phyloP scores from a whole-genome alignment of 2,888 invertebrate genomes.

The Mycogona germanica region DNA sequence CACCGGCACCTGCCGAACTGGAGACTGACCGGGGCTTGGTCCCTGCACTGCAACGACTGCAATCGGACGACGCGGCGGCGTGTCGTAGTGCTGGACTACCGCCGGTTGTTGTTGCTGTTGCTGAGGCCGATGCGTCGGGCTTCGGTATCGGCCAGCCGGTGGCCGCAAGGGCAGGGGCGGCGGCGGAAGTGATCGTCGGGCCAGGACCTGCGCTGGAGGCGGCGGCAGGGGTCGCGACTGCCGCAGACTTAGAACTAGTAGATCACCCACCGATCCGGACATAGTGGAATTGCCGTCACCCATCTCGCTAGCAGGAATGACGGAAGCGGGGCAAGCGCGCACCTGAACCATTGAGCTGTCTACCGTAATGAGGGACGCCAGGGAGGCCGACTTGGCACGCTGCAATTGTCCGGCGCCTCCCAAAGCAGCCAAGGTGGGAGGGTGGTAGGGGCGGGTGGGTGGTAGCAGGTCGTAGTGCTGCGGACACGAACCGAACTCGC shows the following conservation, averaged over 20 bases:
- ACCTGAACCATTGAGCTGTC: conserved; percentile 5
- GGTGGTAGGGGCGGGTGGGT: too few relatives aligned
- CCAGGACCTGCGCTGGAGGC: not conserved
- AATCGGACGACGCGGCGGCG: too few relatives aligned
- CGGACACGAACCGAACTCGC: not conserved
- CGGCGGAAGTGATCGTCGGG: too few relatives aligned
- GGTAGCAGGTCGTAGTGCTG: too few relatives aligned
- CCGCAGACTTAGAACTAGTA: not conserved
- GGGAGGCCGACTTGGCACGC: conserved; percentile 2
- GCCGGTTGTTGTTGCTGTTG: too few relatives aligned
- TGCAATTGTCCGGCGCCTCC: not conserved
- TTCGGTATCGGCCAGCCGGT: not conserved
- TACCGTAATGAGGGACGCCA: conserved; percentile 5
- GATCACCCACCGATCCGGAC: not conserved
- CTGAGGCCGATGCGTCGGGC: too few relatives aligned
- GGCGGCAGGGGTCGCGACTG: not conserved
- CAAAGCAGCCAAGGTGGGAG: too few relatives aligned
- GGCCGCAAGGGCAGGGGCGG: too few relatives aligned
- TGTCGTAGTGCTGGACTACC: too few relatives aligned
- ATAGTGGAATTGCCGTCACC: conserved; percentile 2
- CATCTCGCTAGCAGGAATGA: conserved; percentile 9
- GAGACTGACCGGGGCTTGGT: too few relatives aligned
- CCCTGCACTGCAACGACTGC: too few relatives aligned
- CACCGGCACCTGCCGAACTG: too few relatives aligned
- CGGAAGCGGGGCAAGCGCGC: conserved; percentile 6